Evolutionary conservation across 1,140 invertebrate species (phyloP), one percentile per base, ranked within the genome.

Genomic region (Bicyclus anynana): DNA sequence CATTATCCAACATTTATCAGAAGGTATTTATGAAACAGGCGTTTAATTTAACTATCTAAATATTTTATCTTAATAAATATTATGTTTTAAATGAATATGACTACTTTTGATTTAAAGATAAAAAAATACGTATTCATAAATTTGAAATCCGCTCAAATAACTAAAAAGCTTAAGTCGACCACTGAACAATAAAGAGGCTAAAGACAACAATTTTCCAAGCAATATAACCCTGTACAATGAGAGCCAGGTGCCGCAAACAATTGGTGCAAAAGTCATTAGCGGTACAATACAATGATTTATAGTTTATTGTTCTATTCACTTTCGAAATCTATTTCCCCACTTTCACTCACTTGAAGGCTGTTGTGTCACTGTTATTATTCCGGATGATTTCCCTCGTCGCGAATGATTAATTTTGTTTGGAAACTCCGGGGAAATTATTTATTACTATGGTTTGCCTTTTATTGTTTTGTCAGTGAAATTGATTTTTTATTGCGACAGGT

Each of bases 391-490:
- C 59, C 59, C 59, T 29, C 21, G 53, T 21, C 26, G 33, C 44
- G 50, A 42, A 47, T 64, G 56, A 59, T 64, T 64, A 64, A 64
- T 55, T 63, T 46, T 51, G 51, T 54, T 49, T 44, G 27, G 20
- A 14, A 38, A 35, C 51, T 29, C 62, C 5, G 7, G 62, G 62
- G 62, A 64, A 64, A 64, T 59, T 63, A 51, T 62, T 56, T 59
- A 53, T 51, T 29, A 44, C 48, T 16, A n/a, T n/a, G 13, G n/a
- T 42, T 23, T 33, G 14, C 13, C 46, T 51, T 62, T 62, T 54
- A 40, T 40, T 40, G 50, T 57, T 62, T 62, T 52, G 56, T 52
- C 35, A 2, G 16, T 23, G 27, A 35, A 50, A 62, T 62, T 56
- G 59, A 56, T 65, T 56, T 61, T 60, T 59, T 59, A 64, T 44